phyloP scores from a whole-genome alignment of 2,113 vertebrate species.

The Nematolebias whitei region DNA sequence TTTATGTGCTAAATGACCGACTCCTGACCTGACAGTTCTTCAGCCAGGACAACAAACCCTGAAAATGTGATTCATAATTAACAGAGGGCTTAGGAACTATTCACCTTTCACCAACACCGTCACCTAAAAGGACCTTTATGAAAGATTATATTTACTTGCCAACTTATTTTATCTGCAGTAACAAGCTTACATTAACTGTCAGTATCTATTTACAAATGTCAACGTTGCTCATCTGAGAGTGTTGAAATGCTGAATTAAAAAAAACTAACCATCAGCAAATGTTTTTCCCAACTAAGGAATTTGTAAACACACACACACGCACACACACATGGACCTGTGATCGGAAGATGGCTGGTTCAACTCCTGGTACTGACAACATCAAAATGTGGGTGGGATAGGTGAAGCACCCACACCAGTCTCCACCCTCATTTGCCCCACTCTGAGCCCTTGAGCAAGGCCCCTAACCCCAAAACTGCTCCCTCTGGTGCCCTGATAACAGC shows the following conservation, averaged over 20 bases:
- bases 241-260: background rate
- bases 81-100: background rate
- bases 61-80: background rate
- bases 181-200: background rate
- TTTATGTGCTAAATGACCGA: background rate
- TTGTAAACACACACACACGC: too few species aligned
- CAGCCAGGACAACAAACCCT: background rate
- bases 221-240: too few species aligned
- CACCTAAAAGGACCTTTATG: background rate
- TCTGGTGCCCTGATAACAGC: too few species aligned
- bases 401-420: too few species aligned
- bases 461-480: too few species aligned
- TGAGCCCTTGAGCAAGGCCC: too few species aligned
- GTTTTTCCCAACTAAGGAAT: background rate
- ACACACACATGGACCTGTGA: too few species aligned
- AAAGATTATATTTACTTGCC: background rate
- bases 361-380: too few species aligned
- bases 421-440: too few species aligned
- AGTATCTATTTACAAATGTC: background rate
- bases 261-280: background rate
- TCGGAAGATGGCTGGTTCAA: too few species aligned
- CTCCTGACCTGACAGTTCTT: constrained; percentile 9
- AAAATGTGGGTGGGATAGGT: too few species aligned
- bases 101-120: background rate
- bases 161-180: background rate